Base-by-base conservation (phyloP, 1,140 invertebrate genomes). In the Diabrotica virgifera region DNA sequence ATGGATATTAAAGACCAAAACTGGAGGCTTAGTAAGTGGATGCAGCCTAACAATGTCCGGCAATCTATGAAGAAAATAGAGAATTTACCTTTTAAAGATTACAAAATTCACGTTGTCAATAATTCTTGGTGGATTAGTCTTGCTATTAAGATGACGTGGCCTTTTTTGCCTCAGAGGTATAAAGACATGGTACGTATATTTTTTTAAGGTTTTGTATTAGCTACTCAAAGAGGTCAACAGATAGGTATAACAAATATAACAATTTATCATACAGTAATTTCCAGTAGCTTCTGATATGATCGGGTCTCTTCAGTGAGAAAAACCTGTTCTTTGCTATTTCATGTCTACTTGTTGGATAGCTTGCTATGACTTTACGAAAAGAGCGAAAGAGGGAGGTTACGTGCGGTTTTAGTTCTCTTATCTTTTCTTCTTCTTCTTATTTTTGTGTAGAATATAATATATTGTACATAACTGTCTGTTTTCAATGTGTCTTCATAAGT, bases 1-100 rank as follows among this genome's bases (percentile, higher is more conserved):
- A 60, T 80, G 7, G 80, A 81, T 64, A 72, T 80, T 46, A 70
- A 69, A 4, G 65, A 72, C 66, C 66, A 74, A 40, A 70, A 74
- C 5, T 78, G 70, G 72, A 75, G 70, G 63, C 62, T 77, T 55
- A 50, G 79, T 7, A 72, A 73, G 57, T 80, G 77, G 73, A 66
- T 78, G 10, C 79, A 77, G 12, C 78, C 78, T 0, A 50, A 63
- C 2, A 79, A 78, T 56, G 65, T 78, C 11, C 74, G 70, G 64
- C 65, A 73, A 24, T 66, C 63, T 54, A 62, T 74, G 13, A 72
- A 62, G 53, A 78, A 77, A 67, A 64, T 76, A 24, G 74, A 79
- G 54, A 61, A 61, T 36, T 62, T 70, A 55, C 75, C 72, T 12
- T 57, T 73, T 8, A 75, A 75, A 67, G 71, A 73, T 38, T 68